phyloP scores from a whole-genome alignment of 2,113 vertebrate genomes.

The Gobiocypris rarus region DNA sequence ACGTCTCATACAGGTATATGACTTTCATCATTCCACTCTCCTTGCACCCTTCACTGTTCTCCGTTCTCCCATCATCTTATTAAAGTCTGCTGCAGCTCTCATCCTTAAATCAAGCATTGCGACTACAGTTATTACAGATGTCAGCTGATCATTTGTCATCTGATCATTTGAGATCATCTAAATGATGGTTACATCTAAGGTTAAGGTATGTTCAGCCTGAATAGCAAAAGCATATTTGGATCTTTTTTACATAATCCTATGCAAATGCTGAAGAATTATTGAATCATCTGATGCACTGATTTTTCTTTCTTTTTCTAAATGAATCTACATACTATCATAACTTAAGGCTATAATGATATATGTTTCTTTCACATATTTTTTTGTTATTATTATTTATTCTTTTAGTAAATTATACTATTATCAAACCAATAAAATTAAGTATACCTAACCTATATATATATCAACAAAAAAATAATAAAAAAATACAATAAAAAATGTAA shows the following conservation, averaged over 20 bases:
- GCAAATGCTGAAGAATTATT: not conserved
- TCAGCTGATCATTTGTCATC: not conserved
- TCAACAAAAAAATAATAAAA: too few relatives aligned
- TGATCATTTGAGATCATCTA: not conserved
- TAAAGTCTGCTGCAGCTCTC: not conserved
- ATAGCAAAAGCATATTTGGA: not conserved
- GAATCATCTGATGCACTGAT: not conserved
- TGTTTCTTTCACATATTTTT: too few relatives aligned
- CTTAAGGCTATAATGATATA: too few relatives aligned
- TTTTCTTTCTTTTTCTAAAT: too few relatives aligned
- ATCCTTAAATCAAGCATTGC: not conserved
- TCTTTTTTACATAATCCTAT: not conserved
- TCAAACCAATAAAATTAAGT: too few relatives aligned
- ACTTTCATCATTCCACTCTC: conserved; percentile 4
- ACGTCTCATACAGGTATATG: not conserved
- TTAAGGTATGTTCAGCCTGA: not conserved
- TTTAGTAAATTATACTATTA: too few relatives aligned
- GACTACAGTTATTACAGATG: not conserved
- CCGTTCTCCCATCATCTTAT: not conserved
- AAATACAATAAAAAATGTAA: too few relatives aligned
- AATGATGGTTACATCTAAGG: not conserved
- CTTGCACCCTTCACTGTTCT: not conserved
- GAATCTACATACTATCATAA: not conserved
- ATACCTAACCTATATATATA: too few relatives aligned
- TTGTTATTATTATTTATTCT: too few relatives aligned